Percentiles rank a stretch among this genome's conserved stretches.
Evolutionary conservation across 1,140 invertebrate genomes (phyloP).

Genomic region (Laupala kohalensis): DNA sequence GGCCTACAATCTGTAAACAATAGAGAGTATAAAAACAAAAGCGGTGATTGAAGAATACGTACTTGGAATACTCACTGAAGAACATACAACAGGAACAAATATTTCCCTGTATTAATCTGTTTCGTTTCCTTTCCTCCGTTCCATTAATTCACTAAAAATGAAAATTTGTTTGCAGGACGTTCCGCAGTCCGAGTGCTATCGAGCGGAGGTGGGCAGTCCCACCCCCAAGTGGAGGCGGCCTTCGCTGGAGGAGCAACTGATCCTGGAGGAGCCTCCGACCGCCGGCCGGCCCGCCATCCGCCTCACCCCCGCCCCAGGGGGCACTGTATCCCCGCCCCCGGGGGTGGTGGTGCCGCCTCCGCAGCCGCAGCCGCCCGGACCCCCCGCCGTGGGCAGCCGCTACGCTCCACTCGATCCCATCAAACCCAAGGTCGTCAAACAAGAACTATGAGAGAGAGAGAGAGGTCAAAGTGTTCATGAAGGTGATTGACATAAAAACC

Average conservation of each 20-base stretch:
- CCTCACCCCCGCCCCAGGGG: conserved; percentile 7
- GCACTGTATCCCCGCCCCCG: not conserved
- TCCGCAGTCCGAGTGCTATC: conserved; percentile 10
- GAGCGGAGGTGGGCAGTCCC: conserved; percentile 13
- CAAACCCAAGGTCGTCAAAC: not conserved
- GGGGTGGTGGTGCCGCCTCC: not conserved
- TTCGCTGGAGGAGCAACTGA: conserved; percentile 12
- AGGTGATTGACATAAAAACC: too few species aligned
- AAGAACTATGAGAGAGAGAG: not conserved
- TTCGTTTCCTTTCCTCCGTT: too few species aligned
- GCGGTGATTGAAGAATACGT: too few species aligned
- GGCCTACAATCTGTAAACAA: too few species aligned
- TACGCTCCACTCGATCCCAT: conserved; percentile 14
- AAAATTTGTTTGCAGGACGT: not conserved
- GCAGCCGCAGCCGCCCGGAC: not conserved
- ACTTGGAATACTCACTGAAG: too few species aligned
- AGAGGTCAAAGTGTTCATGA: too few species aligned
- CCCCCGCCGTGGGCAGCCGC: conserved; percentile 3
- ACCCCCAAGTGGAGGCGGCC: conserved; percentile 14
- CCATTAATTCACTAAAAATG: too few species aligned
- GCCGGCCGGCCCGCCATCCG: conserved; percentile 12
- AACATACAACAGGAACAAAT: too few species aligned
- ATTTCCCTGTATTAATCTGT: too few species aligned
- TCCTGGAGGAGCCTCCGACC: conserved; percentile 12
- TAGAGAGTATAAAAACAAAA: too few species aligned